Evolutionary conservation across 2,888 invertebrate species (phyloP).

Genomic region (Pollenia amentaria): DNA sequence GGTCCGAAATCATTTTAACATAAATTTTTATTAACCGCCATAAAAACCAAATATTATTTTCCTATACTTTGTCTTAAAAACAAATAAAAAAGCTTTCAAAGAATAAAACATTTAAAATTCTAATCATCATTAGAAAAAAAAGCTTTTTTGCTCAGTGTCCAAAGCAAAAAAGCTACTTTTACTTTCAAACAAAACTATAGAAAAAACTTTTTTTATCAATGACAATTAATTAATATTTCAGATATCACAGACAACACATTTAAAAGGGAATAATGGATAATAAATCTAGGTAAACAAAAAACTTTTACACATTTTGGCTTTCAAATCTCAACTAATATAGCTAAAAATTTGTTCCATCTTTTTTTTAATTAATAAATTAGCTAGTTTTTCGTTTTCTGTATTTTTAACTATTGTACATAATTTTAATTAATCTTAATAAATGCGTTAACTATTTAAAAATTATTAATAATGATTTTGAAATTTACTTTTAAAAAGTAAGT

Average conservation of each 20-base stretch:
- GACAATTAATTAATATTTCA: conserved; percentile 65
- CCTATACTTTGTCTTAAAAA: neutral
- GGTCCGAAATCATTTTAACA: too few relatives aligned
- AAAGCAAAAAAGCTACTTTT: conserved; percentile 12
- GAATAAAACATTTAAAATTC: conserved; percentile 10
- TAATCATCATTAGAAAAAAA: neutral
- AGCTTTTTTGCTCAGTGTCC: neutral
- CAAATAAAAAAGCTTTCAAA: conserved; percentile 24
- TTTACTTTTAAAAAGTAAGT: too few relatives aligned
- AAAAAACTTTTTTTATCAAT: conserved; percentile 38
- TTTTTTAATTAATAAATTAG: neutral
- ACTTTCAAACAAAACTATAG: conserved; percentile 1
- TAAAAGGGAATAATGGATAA: conserved; percentile 54
- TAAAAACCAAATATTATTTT: too few relatives aligned
- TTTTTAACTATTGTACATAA: neutral
- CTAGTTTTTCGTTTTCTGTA: conserved; percentile 25
- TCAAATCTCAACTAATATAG: conserved; percentile 22
- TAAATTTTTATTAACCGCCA: too few relatives aligned
- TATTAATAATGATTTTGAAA: neutral
- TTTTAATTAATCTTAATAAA: conserved; percentile 13
- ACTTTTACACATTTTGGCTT: conserved; percentile 34
- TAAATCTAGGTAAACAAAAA: conserved; percentile 56
- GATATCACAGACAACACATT: conserved; percentile 26
- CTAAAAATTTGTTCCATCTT: conserved; percentile 25
- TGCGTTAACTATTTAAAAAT: neutral